These are phyloP conservation scores for Polyploca ridens DNA, from an alignment of 2,888 invertebrate species.

Conservation along the genomic window DNA sequence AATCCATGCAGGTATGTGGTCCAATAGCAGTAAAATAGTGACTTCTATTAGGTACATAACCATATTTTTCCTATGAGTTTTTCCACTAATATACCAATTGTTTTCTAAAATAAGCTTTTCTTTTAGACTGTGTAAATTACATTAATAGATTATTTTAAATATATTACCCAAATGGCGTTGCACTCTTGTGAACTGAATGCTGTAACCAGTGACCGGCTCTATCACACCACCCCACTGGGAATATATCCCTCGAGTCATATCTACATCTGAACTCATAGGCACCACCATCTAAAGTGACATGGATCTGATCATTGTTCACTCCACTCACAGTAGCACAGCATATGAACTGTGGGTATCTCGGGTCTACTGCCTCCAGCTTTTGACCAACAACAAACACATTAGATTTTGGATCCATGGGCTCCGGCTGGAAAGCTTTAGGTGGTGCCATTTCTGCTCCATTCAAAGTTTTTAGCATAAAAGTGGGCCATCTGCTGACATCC, in stretches of 20 bases:
- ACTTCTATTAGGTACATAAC: no score
- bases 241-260: slow-evolving; percentile 97
- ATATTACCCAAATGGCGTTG: slow-evolving; percentile 80
- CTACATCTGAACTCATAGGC: slow-evolving; percentile 99
- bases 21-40: no score
- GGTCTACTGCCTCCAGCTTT: slow-evolving; percentile 98
- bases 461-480: slow-evolving; percentile 95
- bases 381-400: slow-evolving; percentile 96
- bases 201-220: slow-evolving; percentile 97
- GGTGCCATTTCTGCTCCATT: slow-evolving; percentile 97
- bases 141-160: no score
- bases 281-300: slow-evolving; percentile 98
- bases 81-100: no score
- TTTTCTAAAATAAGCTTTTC: no score
- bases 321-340: slow-evolving; percentile 98
- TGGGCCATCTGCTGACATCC: slow-evolving; percentile 99
- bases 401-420: slow-evolving; percentile 92
- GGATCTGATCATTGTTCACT: slow-evolving; percentile 96
- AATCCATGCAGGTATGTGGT: no score
- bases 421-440: slow-evolving; percentile 93
- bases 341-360: slow-evolving; percentile 98
- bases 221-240: slow-evolving; percentile 98
- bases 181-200: slow-evolving; percentile 95
- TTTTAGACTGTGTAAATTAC: no score
- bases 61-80: no score